A percentile compares a stretch with the other conserved stretches of the same genome.
These are phyloP conservation scores for Brassicogethes aeneus DNA, from an alignment of 2,888 invertebrate genomes.

Conservation along the genomic window DNA sequence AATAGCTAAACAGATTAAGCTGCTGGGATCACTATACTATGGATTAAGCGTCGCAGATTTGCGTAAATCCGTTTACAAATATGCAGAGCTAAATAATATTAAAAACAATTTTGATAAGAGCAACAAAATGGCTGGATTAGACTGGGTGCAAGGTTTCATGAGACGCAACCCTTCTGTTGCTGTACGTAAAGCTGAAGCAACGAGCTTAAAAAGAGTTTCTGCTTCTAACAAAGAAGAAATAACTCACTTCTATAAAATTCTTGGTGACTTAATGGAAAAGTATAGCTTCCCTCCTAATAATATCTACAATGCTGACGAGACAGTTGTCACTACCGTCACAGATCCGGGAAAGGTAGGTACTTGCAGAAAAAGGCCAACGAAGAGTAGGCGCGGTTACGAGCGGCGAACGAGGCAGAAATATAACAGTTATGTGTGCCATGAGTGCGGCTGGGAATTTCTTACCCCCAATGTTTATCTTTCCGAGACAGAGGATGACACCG, in stretches of 20 bases:
- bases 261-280: slow-evolving; percentile 16
- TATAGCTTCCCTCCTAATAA: slow-evolving; percentile 21
- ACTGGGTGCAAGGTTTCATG: slow-evolving; percentile 14
- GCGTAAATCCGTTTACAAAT: slow-evolving; percentile 15
- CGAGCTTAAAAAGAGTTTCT: slow-evolving; percentile 14
- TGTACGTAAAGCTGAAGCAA: slow-evolving; percentile 13
- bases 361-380: slow-evolving; percentile 27
- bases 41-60: slow-evolving; percentile 8
- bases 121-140: slow-evolving; percentile 17
- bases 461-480: slow-evolving; percentile 41
- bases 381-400: slow-evolving; percentile 36
- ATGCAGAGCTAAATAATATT: slow-evolving; percentile 17
- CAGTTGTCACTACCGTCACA: slow-evolving; percentile 23
- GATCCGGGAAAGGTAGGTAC: slow-evolving; percentile 24
- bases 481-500: slow-evolving; percentile 34
- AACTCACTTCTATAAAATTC: slow-evolving; percentile 13
- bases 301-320: slow-evolving; percentile 25
- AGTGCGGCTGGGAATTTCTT: slow-evolving; percentile 34
- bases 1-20: slow-evolving; percentile 16
- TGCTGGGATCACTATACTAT: slow-evolving; percentile 11
- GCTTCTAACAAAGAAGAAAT: slow-evolving; percentile 23
- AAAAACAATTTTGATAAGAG: slow-evolving; percentile 17
- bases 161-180: slow-evolving; percentile 14
- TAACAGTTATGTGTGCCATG: slow-evolving; percentile 37
- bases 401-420: slow-evolving; percentile 34